Conservation (phyloP, 2,113 vertebrate genomes). For the Oreotrochilus melanogaster region DNA sequence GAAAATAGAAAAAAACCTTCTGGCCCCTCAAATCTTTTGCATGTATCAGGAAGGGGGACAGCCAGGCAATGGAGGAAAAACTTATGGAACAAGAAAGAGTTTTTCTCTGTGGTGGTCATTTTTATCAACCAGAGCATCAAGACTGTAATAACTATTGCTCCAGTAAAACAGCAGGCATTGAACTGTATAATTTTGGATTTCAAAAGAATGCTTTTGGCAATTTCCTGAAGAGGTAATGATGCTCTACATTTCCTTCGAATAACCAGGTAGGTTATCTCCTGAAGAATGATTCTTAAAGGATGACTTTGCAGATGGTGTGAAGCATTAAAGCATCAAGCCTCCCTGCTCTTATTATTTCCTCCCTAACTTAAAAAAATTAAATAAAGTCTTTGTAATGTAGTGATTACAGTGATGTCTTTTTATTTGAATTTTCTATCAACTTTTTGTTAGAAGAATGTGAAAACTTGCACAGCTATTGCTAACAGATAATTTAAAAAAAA, state of each 20-base stretch:
- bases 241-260: not conserved
- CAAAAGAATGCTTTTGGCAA: not conserved
- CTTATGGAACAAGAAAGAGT: not conserved
- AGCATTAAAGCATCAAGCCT: not conserved
- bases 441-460: constrained; percentile 9
- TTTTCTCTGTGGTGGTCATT: not conserved
- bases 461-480: not conserved
- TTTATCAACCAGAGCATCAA: not conserved
- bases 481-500: constrained; percentile 28
- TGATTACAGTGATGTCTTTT: not conserved
- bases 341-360: not conserved
- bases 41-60: not conserved
- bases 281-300: constrained; percentile 30
- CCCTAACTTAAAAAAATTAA: not conserved
- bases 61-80: not conserved
- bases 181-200: constrained; percentile 28
- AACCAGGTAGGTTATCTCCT: constrained; percentile 15
- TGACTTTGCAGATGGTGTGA: not conserved
- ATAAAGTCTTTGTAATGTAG: not conserved
- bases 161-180: constrained; percentile 15
- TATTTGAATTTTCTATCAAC: not conserved
- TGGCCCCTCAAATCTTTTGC: not conserved
- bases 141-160: not conserved
- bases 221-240: not conserved
- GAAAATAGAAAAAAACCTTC: not conserved